Conservation (phyloP, 2,113 vertebrate species). For the Cyrtonyx montezumae region DNA sequence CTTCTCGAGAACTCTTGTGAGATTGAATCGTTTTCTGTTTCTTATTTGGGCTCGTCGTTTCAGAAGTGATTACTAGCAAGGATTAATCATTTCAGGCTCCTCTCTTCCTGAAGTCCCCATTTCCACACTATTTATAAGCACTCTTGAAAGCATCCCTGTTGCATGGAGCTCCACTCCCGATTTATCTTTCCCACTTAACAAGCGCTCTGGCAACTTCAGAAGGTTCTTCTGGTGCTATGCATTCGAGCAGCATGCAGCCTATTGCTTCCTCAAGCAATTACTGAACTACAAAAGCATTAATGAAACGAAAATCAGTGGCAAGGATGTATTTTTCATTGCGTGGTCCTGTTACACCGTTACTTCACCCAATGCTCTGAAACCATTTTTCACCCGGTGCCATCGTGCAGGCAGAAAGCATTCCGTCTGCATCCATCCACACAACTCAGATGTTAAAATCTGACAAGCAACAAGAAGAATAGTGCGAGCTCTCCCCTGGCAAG, state of each 20-base stretch:
- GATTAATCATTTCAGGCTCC: background rate
- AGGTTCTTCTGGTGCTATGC: background rate
- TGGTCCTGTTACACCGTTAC: background rate
- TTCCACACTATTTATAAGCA: slow-evolving; percentile 10
- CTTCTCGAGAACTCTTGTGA: slow-evolving; percentile 26
- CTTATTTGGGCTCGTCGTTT: background rate
- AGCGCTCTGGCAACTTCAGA: background rate
- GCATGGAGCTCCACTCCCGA: slow-evolving; percentile 7
- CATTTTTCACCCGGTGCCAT: background rate
- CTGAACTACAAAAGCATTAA: background rate
- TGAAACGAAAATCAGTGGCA: slow-evolving; percentile 6
- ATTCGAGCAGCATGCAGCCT: background rate
- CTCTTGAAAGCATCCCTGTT: background rate
- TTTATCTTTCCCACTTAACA: background rate
- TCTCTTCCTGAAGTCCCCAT: slow-evolving; percentile 4
- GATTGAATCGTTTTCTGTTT: slow-evolving; percentile 7
- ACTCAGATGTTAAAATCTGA: background rate
- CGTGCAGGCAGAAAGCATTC: background rate
- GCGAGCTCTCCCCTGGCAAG: background rate
- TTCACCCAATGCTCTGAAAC: background rate
- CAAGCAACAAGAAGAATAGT: background rate
- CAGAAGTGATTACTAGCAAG: background rate
- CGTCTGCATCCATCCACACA: background rate
- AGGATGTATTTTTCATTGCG: background rate
- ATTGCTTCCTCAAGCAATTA: background rate